Evolutionary conservation across 2,113 vertebrate species (phyloP), one percentile per base, ranked within the genome.

Genomic region (Chaetodon auriga): DNA sequence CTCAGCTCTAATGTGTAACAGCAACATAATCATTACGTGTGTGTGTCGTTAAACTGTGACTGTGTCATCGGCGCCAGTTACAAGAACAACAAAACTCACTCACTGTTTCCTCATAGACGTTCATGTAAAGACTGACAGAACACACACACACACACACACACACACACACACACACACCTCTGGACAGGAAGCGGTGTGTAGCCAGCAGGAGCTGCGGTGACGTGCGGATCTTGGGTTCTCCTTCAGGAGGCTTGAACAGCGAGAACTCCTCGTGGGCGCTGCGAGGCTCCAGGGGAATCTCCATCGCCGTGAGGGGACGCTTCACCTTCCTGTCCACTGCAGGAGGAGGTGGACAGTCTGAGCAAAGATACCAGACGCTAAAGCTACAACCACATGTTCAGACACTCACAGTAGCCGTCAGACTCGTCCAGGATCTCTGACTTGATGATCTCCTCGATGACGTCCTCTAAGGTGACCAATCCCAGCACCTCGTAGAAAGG

Each of bases 401-500:
- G 21, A 48, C 23, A 95, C 97, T 95, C 79, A 98, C 97, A 87
- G 94, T 96, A 96, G 63, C 96, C 96, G 41, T 99, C 97, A 0
- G 97, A 97, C 51, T 98, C 98, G 0, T 97, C 97, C 89, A 98
- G 92, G 93, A 98, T 97, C 95, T 98, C 97, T 0, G 97, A 98
- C 63, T 97, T 98, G 93, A 98, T 97, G 90, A 98, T 98, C 93
- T 98, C 97, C 91, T 98, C 97, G 2, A 98, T 98, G 88, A 99
- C 97, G 0, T 99, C 98, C 90, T 99, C 98, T 75, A 99, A 86
- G 0, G 97, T 99, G 85, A 99, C 97, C 93, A 99, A 85, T 30
- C 97, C 98, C 93, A 99, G 93, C 71, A 99, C 97, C 90, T 99
- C 97, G 0, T 99, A 99, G 95, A 99, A 99, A 0, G 98, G 98